Conservation (phyloP, 2,888 invertebrate species). For the Aphodius sticticus region DNA sequence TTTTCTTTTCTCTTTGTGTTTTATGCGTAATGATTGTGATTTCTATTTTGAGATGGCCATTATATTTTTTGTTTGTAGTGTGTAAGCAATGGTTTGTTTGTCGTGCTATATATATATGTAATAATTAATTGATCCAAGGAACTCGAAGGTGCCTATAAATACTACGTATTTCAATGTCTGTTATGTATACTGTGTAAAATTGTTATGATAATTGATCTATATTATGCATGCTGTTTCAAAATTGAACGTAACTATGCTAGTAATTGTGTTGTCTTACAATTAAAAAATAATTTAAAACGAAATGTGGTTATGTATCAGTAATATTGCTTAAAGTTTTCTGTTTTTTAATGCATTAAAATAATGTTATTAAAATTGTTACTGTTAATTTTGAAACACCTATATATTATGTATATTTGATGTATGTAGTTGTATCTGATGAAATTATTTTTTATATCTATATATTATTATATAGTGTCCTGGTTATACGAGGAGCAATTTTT, state of each 20-base stretch:
- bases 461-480: background rate
- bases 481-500: background rate
- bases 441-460: background rate
- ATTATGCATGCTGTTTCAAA: no score
- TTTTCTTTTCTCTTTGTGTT: background rate
- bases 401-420: background rate
- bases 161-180: background rate
- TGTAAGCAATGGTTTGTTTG: background rate
- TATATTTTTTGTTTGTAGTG: slow-evolving; percentile 6
- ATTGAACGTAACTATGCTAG: no score
- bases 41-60: slow-evolving; percentile 18
- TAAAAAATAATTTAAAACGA: no score
- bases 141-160: background rate
- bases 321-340: no score
- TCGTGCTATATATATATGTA: background rate
- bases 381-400: no score
- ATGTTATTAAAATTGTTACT: no score
- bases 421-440: background rate
- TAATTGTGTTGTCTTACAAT: no score
- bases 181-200: background rate
- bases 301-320: no score
- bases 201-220: background rate
- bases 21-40: background rate
- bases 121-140: background rate
- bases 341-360: no score